phyloP scores from a whole-genome alignment of 2,113 vertebrate genomes.

The Campylorhamphus procurvoides region DNA sequence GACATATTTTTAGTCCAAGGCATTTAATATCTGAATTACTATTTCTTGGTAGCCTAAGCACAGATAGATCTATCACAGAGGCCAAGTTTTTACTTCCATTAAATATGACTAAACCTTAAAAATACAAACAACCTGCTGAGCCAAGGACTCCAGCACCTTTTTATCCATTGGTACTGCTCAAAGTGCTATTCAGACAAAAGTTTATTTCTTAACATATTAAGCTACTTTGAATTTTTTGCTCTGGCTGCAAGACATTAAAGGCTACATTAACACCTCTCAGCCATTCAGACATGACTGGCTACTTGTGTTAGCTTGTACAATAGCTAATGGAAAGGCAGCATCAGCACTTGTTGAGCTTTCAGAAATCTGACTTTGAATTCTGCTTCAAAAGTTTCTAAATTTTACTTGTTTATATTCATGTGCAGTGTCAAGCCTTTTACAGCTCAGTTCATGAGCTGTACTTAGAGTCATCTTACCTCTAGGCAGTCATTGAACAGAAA shows the following conservation, averaged over 20 bases:
- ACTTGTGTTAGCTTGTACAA: background rate
- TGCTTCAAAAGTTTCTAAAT: background rate
- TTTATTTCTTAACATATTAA: background rate
- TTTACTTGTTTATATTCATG: background rate
- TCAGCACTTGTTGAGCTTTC: background rate
- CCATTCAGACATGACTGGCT: background rate
- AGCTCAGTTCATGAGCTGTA: background rate
- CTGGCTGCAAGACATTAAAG: background rate
- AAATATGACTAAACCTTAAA: background rate
- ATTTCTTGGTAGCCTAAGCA: background rate
- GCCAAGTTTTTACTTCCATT: background rate
- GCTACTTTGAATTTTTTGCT: background rate
- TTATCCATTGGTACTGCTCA: background rate
- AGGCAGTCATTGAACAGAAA: slow-evolving; percentile 98
- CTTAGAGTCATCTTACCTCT: slow-evolving; percentile 80
- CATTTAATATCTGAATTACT: background rate
- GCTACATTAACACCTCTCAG: background rate
- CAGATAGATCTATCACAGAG: background rate
- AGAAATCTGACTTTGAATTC: background rate
- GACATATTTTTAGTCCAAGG: background rate
- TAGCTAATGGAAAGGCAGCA: background rate
- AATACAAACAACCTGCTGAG: background rate
- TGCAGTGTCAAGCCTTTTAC: background rate
- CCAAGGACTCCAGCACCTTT: background rate
- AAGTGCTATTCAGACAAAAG: background rate